Evolutionary conservation across 2,113 vertebrate species (phyloP).

Genomic region (Solenodon paradoxus): DNA sequence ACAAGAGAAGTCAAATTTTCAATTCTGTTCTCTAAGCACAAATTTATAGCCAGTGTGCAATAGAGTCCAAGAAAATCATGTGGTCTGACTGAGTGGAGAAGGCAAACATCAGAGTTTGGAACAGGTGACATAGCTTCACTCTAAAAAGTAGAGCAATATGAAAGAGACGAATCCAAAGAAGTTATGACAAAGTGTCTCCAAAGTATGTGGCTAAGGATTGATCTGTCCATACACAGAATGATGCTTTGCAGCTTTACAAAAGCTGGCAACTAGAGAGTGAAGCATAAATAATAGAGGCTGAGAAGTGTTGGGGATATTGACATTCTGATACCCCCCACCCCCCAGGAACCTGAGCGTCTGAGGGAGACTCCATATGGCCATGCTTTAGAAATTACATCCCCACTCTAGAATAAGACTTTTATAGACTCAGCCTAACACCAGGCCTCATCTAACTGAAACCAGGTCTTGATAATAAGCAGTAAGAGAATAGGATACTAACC

Average conservation of each 20-base stretch:
- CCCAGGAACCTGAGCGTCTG: not conserved
- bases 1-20: not conserved
- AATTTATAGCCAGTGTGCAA: not conserved
- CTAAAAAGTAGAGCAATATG: not conserved
- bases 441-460: not conserved
- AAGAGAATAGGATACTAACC: no score
- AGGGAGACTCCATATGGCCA: not conserved
- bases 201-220: no score
- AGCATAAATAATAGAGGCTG: not conserved
- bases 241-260: fast-evolving
- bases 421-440: not conserved
- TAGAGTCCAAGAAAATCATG: not conserved
- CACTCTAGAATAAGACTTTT: not conserved
- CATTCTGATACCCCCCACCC: not conserved
- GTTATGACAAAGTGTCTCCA: not conserved
- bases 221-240: not conserved
- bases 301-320: no score
- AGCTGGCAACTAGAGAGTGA: not conserved
- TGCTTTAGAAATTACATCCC: not conserved
- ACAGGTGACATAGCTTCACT: not conserved
- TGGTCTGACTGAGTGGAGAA: not conserved
- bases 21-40: not conserved
- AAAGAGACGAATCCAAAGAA: not conserved
- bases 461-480: not conserved
- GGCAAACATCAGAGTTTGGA: not conserved